Percentiles rank a stretch among this genome's conserved stretches.
phyloP scores from a whole-genome alignment of 2,888 invertebrate species.

The Synanthedon tipuliformis region DNA sequence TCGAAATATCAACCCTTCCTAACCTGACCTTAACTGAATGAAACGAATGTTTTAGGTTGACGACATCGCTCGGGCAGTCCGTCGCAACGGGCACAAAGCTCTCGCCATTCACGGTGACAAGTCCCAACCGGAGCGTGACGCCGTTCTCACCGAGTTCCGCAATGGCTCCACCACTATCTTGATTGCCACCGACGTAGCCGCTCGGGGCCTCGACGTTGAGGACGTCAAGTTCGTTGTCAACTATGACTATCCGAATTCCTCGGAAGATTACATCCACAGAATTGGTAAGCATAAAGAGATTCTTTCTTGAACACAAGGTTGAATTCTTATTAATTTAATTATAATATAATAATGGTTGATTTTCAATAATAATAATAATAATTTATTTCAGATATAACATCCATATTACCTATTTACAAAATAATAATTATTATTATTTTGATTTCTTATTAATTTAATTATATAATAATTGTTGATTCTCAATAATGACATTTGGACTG shows the following conservation, averaged over 20 bases:
- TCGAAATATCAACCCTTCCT: no score
- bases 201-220: constrained; percentile 89
- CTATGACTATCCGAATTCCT: constrained; percentile 96
- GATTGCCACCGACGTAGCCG: constrained; percentile 96
- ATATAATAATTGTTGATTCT: no score
- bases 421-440: no score
- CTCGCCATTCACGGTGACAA: constrained; percentile 96
- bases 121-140: constrained; percentile 94
- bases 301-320: no score
- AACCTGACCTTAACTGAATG: no score
- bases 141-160: constrained; percentile 88
- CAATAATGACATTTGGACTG: no score
- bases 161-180: constrained; percentile 88
- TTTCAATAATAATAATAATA: no score
- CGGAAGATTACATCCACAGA: constrained; percentile 97
- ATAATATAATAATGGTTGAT: no score
- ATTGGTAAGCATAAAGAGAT: constrained; percentile 72
- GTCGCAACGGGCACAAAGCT: constrained; percentile 83
- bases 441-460: no score
- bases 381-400: no score
- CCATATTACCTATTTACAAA: no score
- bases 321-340: no score
- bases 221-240: constrained; percentile 98
- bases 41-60: constrained; percentile 80
- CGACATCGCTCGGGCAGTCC: constrained; percentile 89